Evolutionary conservation across 2,888 invertebrate species (phyloP), one percentile per base, ranked within the genome.

Genomic region (Epinotia brunnichana): DNA sequence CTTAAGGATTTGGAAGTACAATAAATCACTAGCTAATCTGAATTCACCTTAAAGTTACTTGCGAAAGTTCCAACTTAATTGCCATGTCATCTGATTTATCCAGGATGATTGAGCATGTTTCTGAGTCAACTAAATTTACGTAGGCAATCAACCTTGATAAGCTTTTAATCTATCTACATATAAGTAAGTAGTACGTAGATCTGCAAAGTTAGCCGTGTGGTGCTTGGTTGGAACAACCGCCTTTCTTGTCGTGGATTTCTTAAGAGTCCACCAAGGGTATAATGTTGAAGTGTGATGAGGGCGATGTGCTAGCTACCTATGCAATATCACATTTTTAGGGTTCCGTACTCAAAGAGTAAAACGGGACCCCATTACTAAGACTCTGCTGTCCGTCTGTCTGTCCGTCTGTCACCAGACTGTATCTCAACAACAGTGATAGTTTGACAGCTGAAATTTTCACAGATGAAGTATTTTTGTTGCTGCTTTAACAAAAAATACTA

Each of bases 61-160:
- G 57, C 57, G 48, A 35, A 66, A 66, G 44, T 54, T 41, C 44
- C 11, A 72, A 72, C 54, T 67, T 72, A 72, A 61, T 72, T 56
- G 71, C 71, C 13, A 7, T 67, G 67, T 72, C 71, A 72, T 72
- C 71, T 72, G 54, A 72, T 72, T 72, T 67, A 61, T 72, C 35
- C 60, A 48, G 19, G 19, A 48, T 72, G 71, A 72, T 41, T 61
- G 17, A 66, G 67, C 71, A 48, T n/a, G 29, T 66, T 61, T 54
- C 60, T 59, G 29, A 24, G 51, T 35, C n/a, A 24, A 11, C 69
- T 70, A 17, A 48, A 63, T 60, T 60, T 15, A 51, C 29, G 41
- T 59, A 53, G 21, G 41, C 54, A 17, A 61, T 54, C 41, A 24
- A 69, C 9, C 39, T 64, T 39, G 39, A 54, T 10, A 21, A 3